phyloP scores from a whole-genome alignment of 2,797 vertebrate species.

The Naso thynnoides region DNA sequence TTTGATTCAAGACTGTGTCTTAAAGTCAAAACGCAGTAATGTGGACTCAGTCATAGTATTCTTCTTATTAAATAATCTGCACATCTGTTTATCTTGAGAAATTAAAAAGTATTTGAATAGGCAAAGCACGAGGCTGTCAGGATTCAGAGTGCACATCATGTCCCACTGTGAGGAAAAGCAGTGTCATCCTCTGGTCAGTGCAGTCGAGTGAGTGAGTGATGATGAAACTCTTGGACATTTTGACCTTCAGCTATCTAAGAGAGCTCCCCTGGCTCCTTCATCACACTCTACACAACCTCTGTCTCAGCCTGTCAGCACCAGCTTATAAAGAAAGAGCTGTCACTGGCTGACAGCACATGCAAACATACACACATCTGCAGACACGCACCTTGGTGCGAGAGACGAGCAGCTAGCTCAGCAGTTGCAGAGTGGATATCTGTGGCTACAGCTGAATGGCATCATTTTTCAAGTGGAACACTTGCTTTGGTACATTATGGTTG shows the following conservation, averaged over 20 bases:
- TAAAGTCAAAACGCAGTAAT: no score
- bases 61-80: neutral
- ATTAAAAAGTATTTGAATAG: no score
- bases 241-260: slow-evolving; percentile 75
- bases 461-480: slow-evolving; percentile 32
- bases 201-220: slow-evolving; percentile 48
- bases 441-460: slow-evolving; percentile 27
- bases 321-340: slow-evolving; percentile 70
- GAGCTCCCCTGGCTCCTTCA: slow-evolving; percentile 62
- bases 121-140: no score
- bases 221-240: slow-evolving; percentile 56
- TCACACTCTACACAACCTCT: slow-evolving; percentile 64
- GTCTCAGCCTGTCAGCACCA: slow-evolving; percentile 75
- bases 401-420: slow-evolving; percentile 25
- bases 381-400: slow-evolving; percentile 6
- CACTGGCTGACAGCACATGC: slow-evolving; percentile 36
- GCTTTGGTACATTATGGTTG: slow-evolving; percentile 25
- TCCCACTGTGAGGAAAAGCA: neutral
- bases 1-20: no score
- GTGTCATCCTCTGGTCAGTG: slow-evolving; percentile 20
- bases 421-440: slow-evolving; percentile 19
- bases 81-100: neutral
- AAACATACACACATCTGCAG: slow-evolving; percentile 31
- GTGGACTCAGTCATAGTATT: neutral
- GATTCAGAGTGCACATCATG: slow-evolving; percentile 3